A percentile compares a stretch with the other conserved stretches of the same genome.
phyloP scores from a whole-genome alignment of 2,113 vertebrate species.

The Syngnathus typhle region DNA sequence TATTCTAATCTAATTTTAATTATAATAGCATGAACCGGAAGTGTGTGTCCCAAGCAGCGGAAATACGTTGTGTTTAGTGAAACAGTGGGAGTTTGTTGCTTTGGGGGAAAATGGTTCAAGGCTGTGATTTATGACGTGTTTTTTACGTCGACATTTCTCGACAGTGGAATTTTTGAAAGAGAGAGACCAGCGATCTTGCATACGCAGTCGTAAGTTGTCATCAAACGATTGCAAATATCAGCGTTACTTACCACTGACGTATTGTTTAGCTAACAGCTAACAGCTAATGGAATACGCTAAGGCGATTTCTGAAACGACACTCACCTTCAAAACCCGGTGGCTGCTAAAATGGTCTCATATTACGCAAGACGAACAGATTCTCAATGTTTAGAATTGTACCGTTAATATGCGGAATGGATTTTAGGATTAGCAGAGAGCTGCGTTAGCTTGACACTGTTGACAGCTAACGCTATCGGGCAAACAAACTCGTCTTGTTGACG shows the following conservation, averaged over 20 bases:
- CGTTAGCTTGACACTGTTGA: slow-evolving; percentile 11
- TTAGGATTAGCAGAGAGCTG: slow-evolving; percentile 4
- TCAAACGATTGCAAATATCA: slow-evolving; percentile 13
- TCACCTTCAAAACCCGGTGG: slow-evolving; percentile 30
- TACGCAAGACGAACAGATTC: background rate
- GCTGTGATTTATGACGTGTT: slow-evolving; percentile 25
- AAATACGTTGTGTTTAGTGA: slow-evolving; percentile 26
- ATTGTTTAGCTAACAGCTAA: slow-evolving; percentile 59
- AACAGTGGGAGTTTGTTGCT: slow-evolving; percentile 36
- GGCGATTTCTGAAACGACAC: slow-evolving; percentile 29
- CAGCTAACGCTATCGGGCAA: slow-evolving; percentile 30
- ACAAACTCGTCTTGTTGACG: slow-evolving; percentile 23
- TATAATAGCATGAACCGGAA: slow-evolving; percentile 26
- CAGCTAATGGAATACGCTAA: slow-evolving; percentile 44
- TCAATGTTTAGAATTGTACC: background rate
- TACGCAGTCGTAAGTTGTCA: background rate
- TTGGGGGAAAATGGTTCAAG: slow-evolving; percentile 36
- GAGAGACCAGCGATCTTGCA: slow-evolving; percentile 29
- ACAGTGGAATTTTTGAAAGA: slow-evolving; percentile 18
- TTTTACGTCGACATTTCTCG: slow-evolving; percentile 47
- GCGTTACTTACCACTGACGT: slow-evolving; percentile 34
- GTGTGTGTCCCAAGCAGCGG: slow-evolving; percentile 6
- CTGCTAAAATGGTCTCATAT: slow-evolving; percentile 1
- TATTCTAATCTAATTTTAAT: background rate
- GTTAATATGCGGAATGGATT: background rate